phyloP scores from a whole-genome alignment of 1,140 invertebrate genomes.

The Drosophila insularis region DNA sequence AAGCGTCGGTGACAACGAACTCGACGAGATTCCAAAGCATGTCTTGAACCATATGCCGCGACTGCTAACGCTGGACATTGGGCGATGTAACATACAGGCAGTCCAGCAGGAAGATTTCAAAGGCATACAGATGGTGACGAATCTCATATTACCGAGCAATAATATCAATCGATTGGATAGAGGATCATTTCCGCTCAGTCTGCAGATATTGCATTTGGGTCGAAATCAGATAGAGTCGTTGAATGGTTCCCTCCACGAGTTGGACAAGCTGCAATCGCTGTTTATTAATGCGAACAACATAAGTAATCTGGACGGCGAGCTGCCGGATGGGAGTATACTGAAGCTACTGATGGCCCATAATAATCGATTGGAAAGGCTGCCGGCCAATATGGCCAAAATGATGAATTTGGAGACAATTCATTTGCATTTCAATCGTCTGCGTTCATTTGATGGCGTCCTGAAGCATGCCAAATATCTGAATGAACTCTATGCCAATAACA shows the following conservation, averaged over 20 bases:
- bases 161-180: conserved; percentile 87
- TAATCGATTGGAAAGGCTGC: conserved; percentile 88
- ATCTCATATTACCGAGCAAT: conserved; percentile 88
- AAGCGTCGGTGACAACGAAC: conserved; percentile 88
- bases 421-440: conserved; percentile 88
- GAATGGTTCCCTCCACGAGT: conserved; percentile 88
- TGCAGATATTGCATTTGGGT: conserved; percentile 88
- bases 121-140: conserved; percentile 87
- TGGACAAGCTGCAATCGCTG: conserved; percentile 89
- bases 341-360: conserved; percentile 88
- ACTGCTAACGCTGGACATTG: conserved; percentile 88
- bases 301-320: conserved; percentile 88
- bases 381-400: conserved; percentile 87
- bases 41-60: conserved; percentile 88
- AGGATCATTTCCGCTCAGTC: conserved; percentile 85
- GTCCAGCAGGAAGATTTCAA: conserved; percentile 86
- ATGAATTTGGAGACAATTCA: conserved; percentile 87
- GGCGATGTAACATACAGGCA: conserved; percentile 87
- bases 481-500: conserved; percentile 87
- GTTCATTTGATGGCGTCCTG: conserved; percentile 87
- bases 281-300: conserved; percentile 90
- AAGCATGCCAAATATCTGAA: conserved; percentile 86
- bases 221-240: conserved; percentile 87
- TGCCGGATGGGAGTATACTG: conserved; percentile 87
- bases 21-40: conserved; percentile 87